Evolutionary conservation across 2,797 vertebrate species (phyloP), one percentile per base, ranked within the genome.

Genomic region (Meda fulgida): DNA sequence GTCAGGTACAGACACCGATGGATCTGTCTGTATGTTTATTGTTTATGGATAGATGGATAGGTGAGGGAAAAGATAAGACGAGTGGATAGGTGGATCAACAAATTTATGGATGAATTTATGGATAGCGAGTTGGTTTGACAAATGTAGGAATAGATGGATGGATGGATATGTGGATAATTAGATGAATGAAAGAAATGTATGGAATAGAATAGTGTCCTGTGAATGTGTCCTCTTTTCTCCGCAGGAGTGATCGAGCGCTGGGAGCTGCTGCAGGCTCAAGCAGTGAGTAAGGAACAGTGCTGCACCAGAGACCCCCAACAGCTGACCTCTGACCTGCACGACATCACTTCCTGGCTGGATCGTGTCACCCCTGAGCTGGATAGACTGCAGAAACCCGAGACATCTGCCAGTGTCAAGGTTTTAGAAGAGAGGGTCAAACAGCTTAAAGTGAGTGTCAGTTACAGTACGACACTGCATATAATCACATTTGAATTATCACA

Each of bases 221-320:
- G 9, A 58, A 58, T n/a, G 53, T n/a, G 53, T 63, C 26, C 26
- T 29, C n/a, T 63, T 7, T 85, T 10, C 26, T 80, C 9, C 51
- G 43, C 91, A 99, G 98, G 96, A 83, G 93, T 96, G 87, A 97
- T 97, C 6, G 96, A 96, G 85, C 96, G 96, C 83, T 98, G 97
- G 97, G 97, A 98, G 89, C 94, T 97, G 81, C 90, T 96, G 36
- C 95, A 96, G 91, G 96, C 96, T 38, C 96, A 94, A 87, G 95
- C 96, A 78, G 94, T 95, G 67, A 95, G 92, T 83, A 91, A 92
- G 38, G 95, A 94, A 81, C 93, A 94, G 31, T 91, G 93, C 48
- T 91, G 87, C 40, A 72, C 91, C 63, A 93, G 93, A 89, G 92
- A 96, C 53, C 94, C 92, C 85, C 92, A 93, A 60, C 94, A 94